Evolutionary conservation across 2,113 vertebrate genomes (phyloP).

Genomic region (Xiphorhynchus elegans): DNA sequence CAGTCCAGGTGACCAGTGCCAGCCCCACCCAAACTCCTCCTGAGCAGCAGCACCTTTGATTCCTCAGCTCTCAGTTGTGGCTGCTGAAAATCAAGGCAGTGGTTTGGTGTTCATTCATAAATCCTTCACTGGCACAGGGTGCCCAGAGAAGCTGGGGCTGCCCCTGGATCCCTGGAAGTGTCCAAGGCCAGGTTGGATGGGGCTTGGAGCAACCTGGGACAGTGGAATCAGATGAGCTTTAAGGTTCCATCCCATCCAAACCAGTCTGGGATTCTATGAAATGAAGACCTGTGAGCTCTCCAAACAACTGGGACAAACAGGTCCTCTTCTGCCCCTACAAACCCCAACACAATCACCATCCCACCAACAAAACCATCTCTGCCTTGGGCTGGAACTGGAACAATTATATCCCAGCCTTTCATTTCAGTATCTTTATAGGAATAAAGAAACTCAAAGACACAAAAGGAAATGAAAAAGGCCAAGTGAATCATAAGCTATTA

Average conservation of each 20-base stretch:
- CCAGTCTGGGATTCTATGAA: neutral
- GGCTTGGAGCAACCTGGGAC: neutral
- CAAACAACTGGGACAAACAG: neutral
- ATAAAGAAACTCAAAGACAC: neutral
- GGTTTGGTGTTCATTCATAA: neutral
- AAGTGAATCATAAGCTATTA: constrained; percentile 2
- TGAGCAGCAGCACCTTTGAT: neutral
- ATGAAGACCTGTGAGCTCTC: neutral
- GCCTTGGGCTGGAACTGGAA: neutral
- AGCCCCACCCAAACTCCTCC: neutral
- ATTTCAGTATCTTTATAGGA: neutral
- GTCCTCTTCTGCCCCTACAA: neutral
- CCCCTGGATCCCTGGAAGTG: neutral
- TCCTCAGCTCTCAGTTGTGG: neutral
- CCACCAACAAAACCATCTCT: neutral
- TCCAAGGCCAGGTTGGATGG: accelerated
- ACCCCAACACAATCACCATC: neutral
- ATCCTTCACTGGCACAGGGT: neutral
- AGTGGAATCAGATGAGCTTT: neutral
- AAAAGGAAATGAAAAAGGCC: constrained; percentile 5
- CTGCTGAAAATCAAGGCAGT: neutral
- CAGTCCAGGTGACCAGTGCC: neutral
- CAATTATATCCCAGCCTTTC: neutral
- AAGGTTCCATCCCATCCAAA: neutral
- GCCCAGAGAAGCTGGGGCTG: neutral